Evolutionary conservation across 1,140 invertebrate species (phyloP).

Genomic region (Paracyclopina nana): DNA sequence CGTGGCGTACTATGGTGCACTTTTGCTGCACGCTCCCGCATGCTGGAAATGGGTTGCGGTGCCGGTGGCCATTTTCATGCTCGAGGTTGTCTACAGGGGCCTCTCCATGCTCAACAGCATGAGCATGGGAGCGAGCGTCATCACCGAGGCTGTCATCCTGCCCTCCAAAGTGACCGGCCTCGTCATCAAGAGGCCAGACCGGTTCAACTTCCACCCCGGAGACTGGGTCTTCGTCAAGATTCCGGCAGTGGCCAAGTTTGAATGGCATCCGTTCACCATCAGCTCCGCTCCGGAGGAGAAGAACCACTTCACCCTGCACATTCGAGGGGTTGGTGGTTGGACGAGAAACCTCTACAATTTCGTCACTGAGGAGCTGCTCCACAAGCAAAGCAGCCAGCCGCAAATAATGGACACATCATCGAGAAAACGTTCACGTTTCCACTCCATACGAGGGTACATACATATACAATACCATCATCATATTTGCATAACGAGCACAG

Average conservation of each 20-base stretch:
- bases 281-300: slow-evolving; percentile 76
- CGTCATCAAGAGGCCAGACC: slow-evolving; percentile 57
- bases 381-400: neutral
- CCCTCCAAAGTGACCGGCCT: slow-evolving; percentile 12
- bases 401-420: neutral
- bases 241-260: slow-evolving; percentile 70
- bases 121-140: slow-evolving; percentile 30
- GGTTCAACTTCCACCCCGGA: slow-evolving; percentile 72
- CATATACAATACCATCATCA: no score
- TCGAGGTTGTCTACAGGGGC: slow-evolving; percentile 48
- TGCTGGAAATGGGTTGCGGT: slow-evolving; percentile 89
- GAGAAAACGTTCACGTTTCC: neutral
- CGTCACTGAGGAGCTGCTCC: neutral
- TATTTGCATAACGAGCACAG: no score
- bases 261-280: slow-evolving; percentile 95
- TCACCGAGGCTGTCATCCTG: neutral
- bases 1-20: slow-evolving; percentile 62
- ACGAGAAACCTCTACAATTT: slow-evolving; percentile 18
- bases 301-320: slow-evolving; percentile 77
- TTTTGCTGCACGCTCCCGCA: slow-evolving; percentile 67
- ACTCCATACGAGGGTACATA: neutral
- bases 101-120: slow-evolving; percentile 30
- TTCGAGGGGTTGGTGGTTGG: slow-evolving; percentile 45
- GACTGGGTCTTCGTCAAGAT: slow-evolving; percentile 90
- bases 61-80: slow-evolving; percentile 53